These are phyloP conservation scores for Amblyopsis hoosieri DNA, from an alignment of 2,797 vertebrate species.

Conservation along the genomic window DNA sequence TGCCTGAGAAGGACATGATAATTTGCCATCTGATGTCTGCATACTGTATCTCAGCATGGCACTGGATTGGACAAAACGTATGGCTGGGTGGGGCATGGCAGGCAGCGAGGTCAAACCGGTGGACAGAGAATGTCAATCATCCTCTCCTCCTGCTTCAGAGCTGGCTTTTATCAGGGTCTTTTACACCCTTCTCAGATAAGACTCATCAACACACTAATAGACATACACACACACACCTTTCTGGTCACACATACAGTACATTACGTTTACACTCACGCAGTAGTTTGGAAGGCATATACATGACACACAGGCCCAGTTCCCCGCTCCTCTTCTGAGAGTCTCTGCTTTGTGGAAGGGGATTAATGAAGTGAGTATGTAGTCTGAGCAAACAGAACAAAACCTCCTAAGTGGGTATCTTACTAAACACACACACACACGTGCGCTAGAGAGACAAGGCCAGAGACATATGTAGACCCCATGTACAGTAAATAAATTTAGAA, in stretches of 20 bases:
- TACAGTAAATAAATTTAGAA: neutral
- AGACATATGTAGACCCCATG: neutral
- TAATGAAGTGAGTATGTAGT: conserved; percentile 30
- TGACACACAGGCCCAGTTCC: neutral
- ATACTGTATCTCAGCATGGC: conserved; percentile 59
- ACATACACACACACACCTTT: neutral
- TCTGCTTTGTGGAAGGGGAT: conserved; percentile 21
- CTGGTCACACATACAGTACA: neutral
- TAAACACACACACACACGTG: conserved; percentile 21
- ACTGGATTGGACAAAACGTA: conserved; percentile 33
- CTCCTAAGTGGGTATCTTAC: conserved; percentile 23
- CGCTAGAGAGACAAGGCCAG: neutral
- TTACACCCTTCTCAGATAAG: conserved; percentile 54
- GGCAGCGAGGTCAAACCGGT: conserved; percentile 17
- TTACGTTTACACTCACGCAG: neutral
- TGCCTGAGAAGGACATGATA: conserved; percentile 55
- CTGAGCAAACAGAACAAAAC: conserved; percentile 24
- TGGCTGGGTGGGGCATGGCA: conserved; percentile 53
- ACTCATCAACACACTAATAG: neutral
- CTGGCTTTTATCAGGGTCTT: conserved; percentile 24
- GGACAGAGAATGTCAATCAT: conserved; percentile 11
- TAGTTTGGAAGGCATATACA: neutral
- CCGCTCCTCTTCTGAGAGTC: neutral
- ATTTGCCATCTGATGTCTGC: conserved; percentile 59
- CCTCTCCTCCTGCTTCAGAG: conserved; percentile 35